Conservation (phyloP, 2,113 vertebrate genomes). For the Osmerus eperlanus region DNA sequence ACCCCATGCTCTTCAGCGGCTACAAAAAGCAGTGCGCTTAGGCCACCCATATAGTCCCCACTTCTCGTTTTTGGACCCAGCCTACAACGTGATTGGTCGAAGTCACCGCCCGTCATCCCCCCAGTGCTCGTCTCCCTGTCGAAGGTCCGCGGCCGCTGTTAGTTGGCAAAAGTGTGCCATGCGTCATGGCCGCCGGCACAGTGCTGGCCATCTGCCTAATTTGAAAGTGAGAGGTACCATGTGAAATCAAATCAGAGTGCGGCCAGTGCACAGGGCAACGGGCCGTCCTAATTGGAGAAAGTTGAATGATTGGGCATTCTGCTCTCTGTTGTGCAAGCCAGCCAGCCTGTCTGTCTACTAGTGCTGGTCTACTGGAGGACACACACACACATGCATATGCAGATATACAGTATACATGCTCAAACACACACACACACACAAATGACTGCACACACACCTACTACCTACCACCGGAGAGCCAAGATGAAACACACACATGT, state of each 20-base stretch:
- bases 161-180: slow-evolving; percentile 10
- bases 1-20: slow-evolving; percentile 48
- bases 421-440: not conserved
- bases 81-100: slow-evolving; percentile 31
- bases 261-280: slow-evolving; percentile 27
- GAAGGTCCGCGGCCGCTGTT: not conserved
- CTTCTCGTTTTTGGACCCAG: not conserved
- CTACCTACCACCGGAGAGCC: not conserved
- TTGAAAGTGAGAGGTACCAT: slow-evolving; percentile 43
- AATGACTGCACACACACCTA: not conserved
- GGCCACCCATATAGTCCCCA: slow-evolving; percentile 61
- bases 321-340: too few relatives aligned
- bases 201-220: slow-evolving; percentile 54
- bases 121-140: too few relatives aligned
- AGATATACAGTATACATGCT: too few relatives aligned
- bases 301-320: not conserved
- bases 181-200: slow-evolving; percentile 32
- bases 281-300: slow-evolving; percentile 33
- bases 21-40: slow-evolving; percentile 22
- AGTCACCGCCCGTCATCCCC: not conserved
- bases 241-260: slow-evolving; percentile 53
- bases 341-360: too few relatives aligned
- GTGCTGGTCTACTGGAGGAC: not conserved
- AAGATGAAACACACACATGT: too few relatives aligned
- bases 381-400: not conserved